These are phyloP conservation scores for Dryomyza anilis DNA, from an alignment of 2,888 invertebrate species.

Conservation along the genomic window DNA sequence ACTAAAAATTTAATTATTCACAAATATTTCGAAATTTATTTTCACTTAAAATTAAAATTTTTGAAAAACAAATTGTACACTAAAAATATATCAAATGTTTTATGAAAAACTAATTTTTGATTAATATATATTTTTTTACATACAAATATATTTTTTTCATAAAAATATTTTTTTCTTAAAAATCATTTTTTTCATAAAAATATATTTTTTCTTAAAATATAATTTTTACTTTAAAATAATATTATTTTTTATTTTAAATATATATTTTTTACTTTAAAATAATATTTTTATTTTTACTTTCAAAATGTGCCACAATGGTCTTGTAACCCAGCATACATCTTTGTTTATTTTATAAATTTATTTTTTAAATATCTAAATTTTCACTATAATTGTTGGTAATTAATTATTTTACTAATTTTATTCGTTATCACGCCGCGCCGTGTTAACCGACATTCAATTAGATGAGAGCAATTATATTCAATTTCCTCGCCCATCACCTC, in stretches of 20 bases:
- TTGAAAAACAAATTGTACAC: too few relatives aligned
- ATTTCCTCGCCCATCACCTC: too few relatives aligned
- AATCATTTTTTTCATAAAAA: background rate
- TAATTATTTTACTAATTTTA: background rate
- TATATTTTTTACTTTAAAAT: background rate
- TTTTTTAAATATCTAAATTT: background rate
- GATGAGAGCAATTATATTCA: too few relatives aligned
- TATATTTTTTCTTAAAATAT: background rate
- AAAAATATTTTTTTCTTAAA: too few relatives aligned
- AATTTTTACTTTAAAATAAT: background rate
- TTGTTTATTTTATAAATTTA: background rate
- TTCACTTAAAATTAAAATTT: too few relatives aligned
- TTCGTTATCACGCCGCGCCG: too few relatives aligned
- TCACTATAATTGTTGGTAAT: background rate
- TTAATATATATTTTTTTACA: background rate
- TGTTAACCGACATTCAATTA: too few relatives aligned
- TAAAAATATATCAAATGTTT: background rate
- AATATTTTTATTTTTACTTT: background rate
- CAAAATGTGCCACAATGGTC: background rate
- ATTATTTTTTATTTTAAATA: background rate
- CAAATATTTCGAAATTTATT: too few relatives aligned
- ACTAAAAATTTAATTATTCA: too few relatives aligned
- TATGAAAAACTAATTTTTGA: background rate
- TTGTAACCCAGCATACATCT: background rate
- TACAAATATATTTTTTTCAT: too few relatives aligned